These are phyloP conservation scores for Drosophila serrata DNA, from an alignment of 1,140 invertebrate genomes.

Conservation along the genomic window DNA sequence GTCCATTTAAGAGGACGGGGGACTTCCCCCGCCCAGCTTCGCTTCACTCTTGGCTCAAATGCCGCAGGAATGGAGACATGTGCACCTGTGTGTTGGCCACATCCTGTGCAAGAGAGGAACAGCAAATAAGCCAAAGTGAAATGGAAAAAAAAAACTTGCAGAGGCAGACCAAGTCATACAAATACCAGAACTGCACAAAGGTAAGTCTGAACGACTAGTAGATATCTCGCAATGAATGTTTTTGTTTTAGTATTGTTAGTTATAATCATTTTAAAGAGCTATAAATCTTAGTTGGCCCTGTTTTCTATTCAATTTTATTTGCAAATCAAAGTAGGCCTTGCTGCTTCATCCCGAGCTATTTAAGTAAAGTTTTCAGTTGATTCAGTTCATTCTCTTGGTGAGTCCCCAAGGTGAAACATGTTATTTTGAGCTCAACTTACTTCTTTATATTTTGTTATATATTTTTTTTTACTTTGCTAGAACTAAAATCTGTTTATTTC, in stretches of 20 bases:
- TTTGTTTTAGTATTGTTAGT: background rate
- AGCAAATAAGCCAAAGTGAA: conserved; percentile 28
- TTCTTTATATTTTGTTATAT: background rate
- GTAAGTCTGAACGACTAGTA: background rate
- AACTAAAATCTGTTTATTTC: no score
- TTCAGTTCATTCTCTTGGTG: background rate
- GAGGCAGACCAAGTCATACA: conserved; percentile 12
- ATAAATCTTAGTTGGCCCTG: no score
- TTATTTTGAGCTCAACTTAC: background rate
- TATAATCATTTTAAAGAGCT: background rate
- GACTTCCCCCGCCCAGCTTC: conserved; percentile 18
- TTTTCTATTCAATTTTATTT: background rate
- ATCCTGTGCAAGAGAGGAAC: conserved; percentile 61
- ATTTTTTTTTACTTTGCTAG: no score
- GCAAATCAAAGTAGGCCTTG: background rate
- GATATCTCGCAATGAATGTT: background rate
- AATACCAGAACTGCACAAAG: background rate
- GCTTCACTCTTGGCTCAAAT: background rate
- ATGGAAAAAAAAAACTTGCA: conserved; percentile 21
- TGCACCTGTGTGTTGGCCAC: conserved; percentile 68
- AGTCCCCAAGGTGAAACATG: background rate
- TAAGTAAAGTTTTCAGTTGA: background rate
- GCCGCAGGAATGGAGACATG: conserved; percentile 54
- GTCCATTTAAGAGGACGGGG: conserved; percentile 53
- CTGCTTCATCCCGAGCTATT: background rate